A percentile compares a stretch with the other conserved stretches of the same genome.
phyloP scores from a whole-genome alignment of 2,888 invertebrate species.

The Ophion slaviceki region DNA sequence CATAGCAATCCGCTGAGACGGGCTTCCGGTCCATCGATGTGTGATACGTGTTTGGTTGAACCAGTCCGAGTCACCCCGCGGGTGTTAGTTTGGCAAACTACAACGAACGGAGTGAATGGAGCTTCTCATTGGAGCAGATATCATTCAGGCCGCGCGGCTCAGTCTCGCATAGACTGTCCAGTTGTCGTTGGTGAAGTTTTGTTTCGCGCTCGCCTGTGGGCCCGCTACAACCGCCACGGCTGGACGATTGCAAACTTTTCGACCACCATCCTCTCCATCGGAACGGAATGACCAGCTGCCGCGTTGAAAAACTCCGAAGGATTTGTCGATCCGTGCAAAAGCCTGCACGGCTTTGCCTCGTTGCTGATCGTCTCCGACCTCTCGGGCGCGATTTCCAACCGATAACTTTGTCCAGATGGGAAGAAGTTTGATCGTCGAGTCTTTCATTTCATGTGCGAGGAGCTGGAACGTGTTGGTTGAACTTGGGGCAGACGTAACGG shows the following conservation, averaged over 20 bases:
- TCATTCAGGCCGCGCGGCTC: slow-evolving; percentile 4
- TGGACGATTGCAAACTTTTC: slow-evolving; percentile 49
- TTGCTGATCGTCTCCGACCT: neutral
- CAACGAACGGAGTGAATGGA: slow-evolving; percentile 44
- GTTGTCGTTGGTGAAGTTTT: slow-evolving; percentile 52
- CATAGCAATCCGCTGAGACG: slow-evolving; percentile 9
- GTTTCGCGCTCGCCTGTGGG: slow-evolving; percentile 30
- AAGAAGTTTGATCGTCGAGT: neutral
- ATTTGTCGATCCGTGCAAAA: neutral
- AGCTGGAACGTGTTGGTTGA: neutral
- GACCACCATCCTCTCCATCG: slow-evolving; percentile 8
- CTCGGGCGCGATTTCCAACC: neutral
- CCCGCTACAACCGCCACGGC: slow-evolving; percentile 43
- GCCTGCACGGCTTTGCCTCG: neutral
- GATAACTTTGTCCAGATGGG: neutral
- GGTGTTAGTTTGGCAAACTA: slow-evolving; percentile 29
- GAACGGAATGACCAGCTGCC: neutral
- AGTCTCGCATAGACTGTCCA: neutral
- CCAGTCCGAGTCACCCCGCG: slow-evolving; percentile 6
- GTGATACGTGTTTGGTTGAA: slow-evolving; percentile 11
- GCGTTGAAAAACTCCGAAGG: slow-evolving; percentile 1
- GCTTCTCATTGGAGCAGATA: slow-evolving; percentile 31
- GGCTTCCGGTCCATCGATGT: slow-evolving; percentile 24
- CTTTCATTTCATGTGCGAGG: neutral
- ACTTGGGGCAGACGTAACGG: neutral